Conservation (phyloP, 2,797 vertebrate genomes). For the Lemur catta region DNA sequence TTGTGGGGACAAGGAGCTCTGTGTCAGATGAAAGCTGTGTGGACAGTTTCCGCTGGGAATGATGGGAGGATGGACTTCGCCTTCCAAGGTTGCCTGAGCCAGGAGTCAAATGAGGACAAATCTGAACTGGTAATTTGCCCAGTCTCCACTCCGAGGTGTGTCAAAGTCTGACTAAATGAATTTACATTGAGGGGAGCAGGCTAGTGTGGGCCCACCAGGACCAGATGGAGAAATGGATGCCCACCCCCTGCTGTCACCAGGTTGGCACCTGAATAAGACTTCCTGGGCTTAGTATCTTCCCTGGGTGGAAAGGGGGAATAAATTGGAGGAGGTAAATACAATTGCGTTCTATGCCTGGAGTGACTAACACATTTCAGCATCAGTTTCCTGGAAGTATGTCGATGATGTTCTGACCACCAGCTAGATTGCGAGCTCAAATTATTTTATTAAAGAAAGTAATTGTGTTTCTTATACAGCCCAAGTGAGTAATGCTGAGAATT, state of each 20-base stretch:
- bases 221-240: neutral
- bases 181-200: neutral
- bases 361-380: neutral
- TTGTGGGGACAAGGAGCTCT: neutral
- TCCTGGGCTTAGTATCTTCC: neutral
- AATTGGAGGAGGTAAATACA: neutral
- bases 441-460: constrained; percentile 24
- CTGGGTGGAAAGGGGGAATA: neutral
- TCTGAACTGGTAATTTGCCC: neutral
- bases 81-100: neutral
- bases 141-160: neutral
- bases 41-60: neutral
- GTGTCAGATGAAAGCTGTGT: neutral
- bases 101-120: neutral
- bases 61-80: neutral
- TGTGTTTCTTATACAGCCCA: neutral
- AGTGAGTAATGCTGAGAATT: neutral
- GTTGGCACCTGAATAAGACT: neutral
- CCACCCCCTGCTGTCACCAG: neutral
- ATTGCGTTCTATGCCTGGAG: neutral
- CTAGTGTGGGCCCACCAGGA: neutral
- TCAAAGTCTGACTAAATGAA: neutral
- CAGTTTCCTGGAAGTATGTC: neutral
- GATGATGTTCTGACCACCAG: neutral
- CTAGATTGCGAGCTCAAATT: neutral